Conservation (phyloP, 2,888 invertebrate species). For the Ctena decussata region DNA sequence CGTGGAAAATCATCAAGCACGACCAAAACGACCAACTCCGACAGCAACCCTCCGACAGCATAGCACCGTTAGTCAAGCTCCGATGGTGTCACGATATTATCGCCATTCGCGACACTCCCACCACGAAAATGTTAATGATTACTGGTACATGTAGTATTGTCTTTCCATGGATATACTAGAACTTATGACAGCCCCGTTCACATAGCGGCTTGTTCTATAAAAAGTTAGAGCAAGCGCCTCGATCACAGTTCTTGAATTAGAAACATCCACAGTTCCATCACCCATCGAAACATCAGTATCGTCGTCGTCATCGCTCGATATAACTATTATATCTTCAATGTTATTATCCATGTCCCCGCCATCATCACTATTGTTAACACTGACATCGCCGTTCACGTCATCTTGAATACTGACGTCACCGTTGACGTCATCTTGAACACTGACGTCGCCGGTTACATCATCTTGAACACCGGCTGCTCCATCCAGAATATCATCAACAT, state of each 20-base stretch:
- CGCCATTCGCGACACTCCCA: constrained; percentile 8
- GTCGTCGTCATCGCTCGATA: background rate
- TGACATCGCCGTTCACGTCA: background rate
- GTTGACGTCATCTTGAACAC: background rate
- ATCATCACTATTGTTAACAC: too few species aligned
- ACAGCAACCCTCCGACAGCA: too few species aligned
- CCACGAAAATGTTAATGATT: background rate
- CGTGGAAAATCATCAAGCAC: too few species aligned
- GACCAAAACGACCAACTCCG: too few species aligned
- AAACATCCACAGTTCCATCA: background rate
- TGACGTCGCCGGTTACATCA: background rate
- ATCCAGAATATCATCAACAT: background rate
- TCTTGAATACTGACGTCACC: background rate
- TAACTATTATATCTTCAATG: background rate
- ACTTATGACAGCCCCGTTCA: background rate
- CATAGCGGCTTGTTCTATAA: background rate
- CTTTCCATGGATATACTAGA: background rate
- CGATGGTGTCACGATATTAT: background rate
- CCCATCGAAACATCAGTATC: background rate
- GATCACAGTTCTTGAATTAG: background rate
- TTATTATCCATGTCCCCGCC: too few species aligned
- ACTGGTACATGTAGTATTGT: background rate
- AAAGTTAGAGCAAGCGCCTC: background rate
- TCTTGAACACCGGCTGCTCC: background rate
- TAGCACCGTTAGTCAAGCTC: too few species aligned